Percentiles rank a stretch among this genome's conserved stretches.
phyloP scores from a whole-genome alignment of 2,113 vertebrate species.

The Patagioenas fasciata region DNA sequence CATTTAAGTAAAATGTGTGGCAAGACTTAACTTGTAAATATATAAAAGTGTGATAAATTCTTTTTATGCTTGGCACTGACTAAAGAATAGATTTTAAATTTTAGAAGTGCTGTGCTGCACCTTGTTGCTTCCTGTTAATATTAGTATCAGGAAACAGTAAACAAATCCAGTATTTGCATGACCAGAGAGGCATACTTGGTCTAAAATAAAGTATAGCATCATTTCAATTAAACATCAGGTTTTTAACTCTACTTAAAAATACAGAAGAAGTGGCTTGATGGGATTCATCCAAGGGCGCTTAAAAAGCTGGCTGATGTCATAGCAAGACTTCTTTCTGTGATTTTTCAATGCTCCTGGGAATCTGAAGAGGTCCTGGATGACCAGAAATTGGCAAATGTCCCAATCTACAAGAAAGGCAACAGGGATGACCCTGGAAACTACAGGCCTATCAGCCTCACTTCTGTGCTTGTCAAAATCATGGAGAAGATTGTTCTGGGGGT shows the following conservation, averaged over 20 bases:
- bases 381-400: too few relatives aligned
- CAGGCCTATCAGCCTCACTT: too few relatives aligned
- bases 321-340: too few relatives aligned
- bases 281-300: too few relatives aligned
- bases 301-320: too few relatives aligned
- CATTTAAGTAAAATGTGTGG: not conserved
- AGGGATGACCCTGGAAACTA: too few relatives aligned
- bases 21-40: not conserved
- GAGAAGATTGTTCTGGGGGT: too few relatives aligned
- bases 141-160: not conserved
- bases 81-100: not conserved
- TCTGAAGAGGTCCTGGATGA: too few relatives aligned
- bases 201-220: not conserved
- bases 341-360: too few relatives aligned
- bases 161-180: not conserved
- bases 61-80: not conserved
- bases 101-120: not conserved
- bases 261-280: not conserved
- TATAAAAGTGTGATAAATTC: not conserved
- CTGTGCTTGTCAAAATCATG: too few relatives aligned
- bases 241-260: constrained; percentile 1
- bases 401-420: too few relatives aligned
- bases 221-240: not conserved
- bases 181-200: not conserved
- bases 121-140: not conserved